These are phyloP conservation scores for Athene noctua DNA, from an alignment of 2,113 vertebrate genomes.

Conservation along the genomic window DNA sequence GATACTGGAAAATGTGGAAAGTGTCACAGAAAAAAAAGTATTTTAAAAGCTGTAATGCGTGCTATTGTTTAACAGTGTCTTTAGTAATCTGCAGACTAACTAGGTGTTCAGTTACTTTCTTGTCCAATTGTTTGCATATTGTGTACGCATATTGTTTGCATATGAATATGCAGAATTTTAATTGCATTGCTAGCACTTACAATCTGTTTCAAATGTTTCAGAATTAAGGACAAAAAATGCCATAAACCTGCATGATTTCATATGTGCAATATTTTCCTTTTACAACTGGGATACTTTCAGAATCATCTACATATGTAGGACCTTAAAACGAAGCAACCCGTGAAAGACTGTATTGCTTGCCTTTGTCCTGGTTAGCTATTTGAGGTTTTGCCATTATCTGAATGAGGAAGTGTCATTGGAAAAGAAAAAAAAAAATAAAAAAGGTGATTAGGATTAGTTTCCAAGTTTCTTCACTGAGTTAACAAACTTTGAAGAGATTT, in stretches of 20 bases:
- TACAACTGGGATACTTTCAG: neutral
- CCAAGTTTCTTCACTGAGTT: constrained; percentile 20
- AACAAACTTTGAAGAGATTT: constrained; percentile 32
- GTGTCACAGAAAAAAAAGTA: neutral
- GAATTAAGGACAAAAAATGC: neutral
- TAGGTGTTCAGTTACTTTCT: neutral
- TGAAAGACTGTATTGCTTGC: neutral
- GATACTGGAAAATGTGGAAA: neutral
- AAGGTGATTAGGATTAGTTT: neutral
- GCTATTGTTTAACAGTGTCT: neutral
- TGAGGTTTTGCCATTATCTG: neutral
- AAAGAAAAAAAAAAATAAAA: neutral
- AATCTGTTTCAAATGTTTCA: neutral
- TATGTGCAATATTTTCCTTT: neutral
- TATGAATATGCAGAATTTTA: neutral
- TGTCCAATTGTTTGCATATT: neutral
- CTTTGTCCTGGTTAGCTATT: neutral
- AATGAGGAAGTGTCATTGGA: neutral
- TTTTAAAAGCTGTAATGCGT: neutral
- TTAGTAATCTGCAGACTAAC: neutral
- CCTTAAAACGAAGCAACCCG: neutral
- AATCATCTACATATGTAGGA: neutral
- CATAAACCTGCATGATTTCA: neutral
- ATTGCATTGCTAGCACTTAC: neutral
- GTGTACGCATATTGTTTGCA: neutral